Evolutionary conservation across 2,113 vertebrate genomes (phyloP), one percentile per base, ranked within the genome.

Genomic region (Nycticorax nycticorax): DNA sequence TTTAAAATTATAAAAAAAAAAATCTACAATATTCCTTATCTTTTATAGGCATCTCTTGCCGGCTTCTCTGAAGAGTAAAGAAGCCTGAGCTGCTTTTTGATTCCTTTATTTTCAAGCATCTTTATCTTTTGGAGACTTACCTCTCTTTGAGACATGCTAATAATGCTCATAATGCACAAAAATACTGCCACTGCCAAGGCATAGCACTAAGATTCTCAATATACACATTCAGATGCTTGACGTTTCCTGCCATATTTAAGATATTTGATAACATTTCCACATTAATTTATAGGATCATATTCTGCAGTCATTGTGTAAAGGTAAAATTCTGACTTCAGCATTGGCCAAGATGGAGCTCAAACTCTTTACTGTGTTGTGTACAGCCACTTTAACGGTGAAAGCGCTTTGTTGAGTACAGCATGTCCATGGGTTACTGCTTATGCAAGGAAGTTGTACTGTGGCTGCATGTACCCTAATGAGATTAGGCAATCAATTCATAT

Each of bases 401-500:
- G 14, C 43, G 75, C 50, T 69, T 79, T 77, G 45, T 27, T 39
- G 30, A 89, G 78, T 63, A 72, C 37, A 55, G 8, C 10, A 33
- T 69, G 91, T 89, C 66, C 74, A n/a, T 4, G 41, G 30, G 60
- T 69, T 79, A 66, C 35, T 95, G 84, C 89, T 96, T 90, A 76
- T 87, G 95, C 96, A 96, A 93, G 76, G 80, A 63, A 39, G 3
- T 41, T 95, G 56, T 79, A 35, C 81, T 80, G 71, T 62, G 91
- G 87, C 71, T 79, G 72, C 77, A 66, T 52, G 45, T 85, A 92
- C 93, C 72, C 62, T 83, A 69, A 86, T 66, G 79, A 59, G 71
- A 92, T 96, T 95, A 96, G 28, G 73, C 94, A 97, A 90, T 72
- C 48, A 62, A 48, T 76, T 95, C 52, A 41, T 75, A 91, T 48